phyloP scores from a whole-genome alignment of 37 sponge, comb jelly and placozoan genomes.

The Beroe forskalii region DNA sequence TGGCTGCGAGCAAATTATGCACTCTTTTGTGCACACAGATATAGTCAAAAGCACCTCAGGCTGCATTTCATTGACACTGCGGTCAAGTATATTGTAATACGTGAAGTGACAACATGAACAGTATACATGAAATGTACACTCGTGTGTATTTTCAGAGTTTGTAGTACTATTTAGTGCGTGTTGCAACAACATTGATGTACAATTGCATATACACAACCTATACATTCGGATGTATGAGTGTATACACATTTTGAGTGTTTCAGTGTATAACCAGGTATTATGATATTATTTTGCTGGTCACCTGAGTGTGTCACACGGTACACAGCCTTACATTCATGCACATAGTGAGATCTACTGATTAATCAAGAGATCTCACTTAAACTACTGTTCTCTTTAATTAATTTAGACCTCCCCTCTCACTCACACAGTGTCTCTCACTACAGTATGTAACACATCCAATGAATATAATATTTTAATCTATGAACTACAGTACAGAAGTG shows the following conservation, averaged over 20 bases:
- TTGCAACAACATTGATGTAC: background rate
- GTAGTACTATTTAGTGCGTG: no score
- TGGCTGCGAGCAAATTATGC: no score
- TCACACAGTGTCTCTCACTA: no score
- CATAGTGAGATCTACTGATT: constrained; percentile 17
- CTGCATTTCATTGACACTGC: background rate
- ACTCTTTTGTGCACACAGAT: no score
- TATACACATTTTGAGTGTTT: no score
- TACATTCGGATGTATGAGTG: no score
- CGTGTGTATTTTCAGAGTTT: no score
- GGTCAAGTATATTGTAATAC: background rate
- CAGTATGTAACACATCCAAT: background rate
- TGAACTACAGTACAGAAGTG: no score
- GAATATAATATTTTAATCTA: background rate
- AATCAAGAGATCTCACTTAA: constrained; percentile 56
- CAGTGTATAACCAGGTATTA: no score
- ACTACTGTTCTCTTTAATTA: constrained; percentile 40
- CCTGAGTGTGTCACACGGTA: background rate
- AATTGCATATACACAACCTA: background rate
- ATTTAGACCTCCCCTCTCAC: constrained; percentile 10
- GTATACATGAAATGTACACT: background rate
- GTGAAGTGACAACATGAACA: background rate
- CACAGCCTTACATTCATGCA: no score
- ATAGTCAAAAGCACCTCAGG: no score
- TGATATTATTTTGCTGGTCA: background rate